Conservation (phyloP, 2,113 vertebrate species). For the Odontophorus gujanensis region DNA sequence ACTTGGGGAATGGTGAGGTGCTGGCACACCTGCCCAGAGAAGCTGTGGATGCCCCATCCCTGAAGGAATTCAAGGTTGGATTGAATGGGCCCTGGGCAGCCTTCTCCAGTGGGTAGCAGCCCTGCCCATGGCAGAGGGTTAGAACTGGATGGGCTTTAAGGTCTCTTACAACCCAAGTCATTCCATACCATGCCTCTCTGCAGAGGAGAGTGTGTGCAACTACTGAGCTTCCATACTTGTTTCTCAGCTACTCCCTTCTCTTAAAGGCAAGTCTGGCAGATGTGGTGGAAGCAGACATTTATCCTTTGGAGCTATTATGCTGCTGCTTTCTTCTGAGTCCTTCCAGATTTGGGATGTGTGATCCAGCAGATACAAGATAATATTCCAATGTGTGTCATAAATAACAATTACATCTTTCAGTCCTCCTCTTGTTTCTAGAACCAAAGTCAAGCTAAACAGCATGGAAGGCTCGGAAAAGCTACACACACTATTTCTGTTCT, state of each 20-base stretch:
- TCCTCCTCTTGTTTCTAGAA: neutral
- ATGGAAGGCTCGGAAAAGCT: neutral
- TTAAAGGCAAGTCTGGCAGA: neutral
- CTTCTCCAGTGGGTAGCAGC: neutral
- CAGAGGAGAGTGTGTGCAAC: neutral
- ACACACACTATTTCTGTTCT: neutral
- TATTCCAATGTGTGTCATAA: neutral
- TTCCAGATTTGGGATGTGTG: fast-evolving
- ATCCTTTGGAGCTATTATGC: neutral
- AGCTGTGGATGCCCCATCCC: neutral
- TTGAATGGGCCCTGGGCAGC: neutral
- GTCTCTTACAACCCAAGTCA: neutral
- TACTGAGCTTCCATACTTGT: neutral
- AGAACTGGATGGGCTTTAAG: neutral
- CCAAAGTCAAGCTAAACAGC: neutral
- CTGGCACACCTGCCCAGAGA: neutral
- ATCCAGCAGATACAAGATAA: neutral
- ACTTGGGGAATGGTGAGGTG: neutral
- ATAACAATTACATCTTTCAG: neutral
- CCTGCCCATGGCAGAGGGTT: neutral
- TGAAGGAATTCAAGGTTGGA: neutral
- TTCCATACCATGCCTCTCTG: neutral
- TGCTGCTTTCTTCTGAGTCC: neutral
- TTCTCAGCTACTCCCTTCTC: fast-evolving
- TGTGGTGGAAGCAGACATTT: neutral